Conservation (phyloP, 2,888 invertebrate genomes). For the Drosophila emarginata region DNA sequence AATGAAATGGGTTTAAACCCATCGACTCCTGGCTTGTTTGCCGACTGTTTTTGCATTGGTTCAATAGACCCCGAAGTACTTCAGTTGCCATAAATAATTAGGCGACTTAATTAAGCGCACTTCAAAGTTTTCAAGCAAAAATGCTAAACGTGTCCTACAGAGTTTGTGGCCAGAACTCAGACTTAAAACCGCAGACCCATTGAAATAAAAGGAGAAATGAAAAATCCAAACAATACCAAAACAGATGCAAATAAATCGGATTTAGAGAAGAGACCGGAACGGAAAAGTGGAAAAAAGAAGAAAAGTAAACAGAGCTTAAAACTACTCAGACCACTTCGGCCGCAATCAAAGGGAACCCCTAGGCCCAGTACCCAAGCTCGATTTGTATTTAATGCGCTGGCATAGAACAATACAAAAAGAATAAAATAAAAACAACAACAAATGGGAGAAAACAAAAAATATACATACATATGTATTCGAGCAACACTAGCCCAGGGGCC, state of each 20-base stretch:
- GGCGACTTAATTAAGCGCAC: slow-evolving; percentile 37
- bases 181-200: slow-evolving; percentile 10
- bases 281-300: slow-evolving; percentile 12
- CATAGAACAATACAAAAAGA: slow-evolving; percentile 19
- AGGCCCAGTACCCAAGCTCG: slow-evolving; percentile 22
- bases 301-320: slow-evolving; percentile 41
- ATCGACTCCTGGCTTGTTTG: slow-evolving; percentile 35
- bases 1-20: slow-evolving; percentile 2
- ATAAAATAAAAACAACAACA: slow-evolving; percentile 23
- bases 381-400: slow-evolving; percentile 42
- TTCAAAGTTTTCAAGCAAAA: slow-evolving; percentile 13
- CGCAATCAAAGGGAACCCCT: slow-evolving; percentile 41
- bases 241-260: slow-evolving; percentile 52
- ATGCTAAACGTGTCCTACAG: not conserved
- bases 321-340: slow-evolving; percentile 15
- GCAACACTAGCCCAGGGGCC: slow-evolving; percentile 16
- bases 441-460: not conserved
- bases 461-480: not conserved
- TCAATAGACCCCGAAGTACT: slow-evolving; percentile 20
- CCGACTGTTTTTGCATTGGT: slow-evolving; percentile 18
- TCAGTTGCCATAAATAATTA: slow-evolving; percentile 39
- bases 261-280: slow-evolving; percentile 24
- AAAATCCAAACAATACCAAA: slow-evolving; percentile 25
- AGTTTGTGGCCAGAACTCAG: not conserved
- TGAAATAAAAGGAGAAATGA: slow-evolving; percentile 15